Evolutionary conservation across 1,140 invertebrate genomes (phyloP).

Genomic region (Nebria ingens): DNA sequence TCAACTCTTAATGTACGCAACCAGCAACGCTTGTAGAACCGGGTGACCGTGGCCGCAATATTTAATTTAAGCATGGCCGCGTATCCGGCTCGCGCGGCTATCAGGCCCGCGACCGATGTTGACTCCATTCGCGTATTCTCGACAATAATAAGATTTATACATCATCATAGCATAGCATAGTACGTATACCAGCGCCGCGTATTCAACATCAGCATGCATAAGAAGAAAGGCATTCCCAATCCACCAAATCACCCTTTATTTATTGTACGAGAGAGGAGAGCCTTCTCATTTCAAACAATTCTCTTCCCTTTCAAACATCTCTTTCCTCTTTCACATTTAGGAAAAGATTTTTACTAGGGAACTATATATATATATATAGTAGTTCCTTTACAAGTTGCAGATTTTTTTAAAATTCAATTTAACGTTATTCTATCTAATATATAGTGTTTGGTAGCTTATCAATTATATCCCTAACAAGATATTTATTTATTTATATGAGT

Average conservation of each 20-base stretch:
- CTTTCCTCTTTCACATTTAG: neutral
- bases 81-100: neutral
- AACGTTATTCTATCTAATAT: no score
- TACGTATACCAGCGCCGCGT: neutral
- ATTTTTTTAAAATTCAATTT: no score
- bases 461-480: no score
- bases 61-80: conserved; percentile 12
- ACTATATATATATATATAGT: no score
- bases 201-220: no score
- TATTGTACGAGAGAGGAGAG: no score
- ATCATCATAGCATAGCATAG: neutral
- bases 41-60: conserved; percentile 5
- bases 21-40: neutral
- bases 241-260: neutral
- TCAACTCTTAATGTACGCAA: neutral
- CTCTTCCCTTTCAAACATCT: neutral
- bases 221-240: no score
- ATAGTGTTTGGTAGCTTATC: no score
- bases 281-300: neutral
- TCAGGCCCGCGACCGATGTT: neutral
- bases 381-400: no score
- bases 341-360: no score
- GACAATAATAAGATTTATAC: conserved; percentile 12
- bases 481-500: no score
- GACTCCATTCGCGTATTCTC: conserved; percentile 1